These are phyloP conservation scores for Neopelma chrysocephalum DNA, from an alignment of 2,797 vertebrate species.

Conservation along the genomic window DNA sequence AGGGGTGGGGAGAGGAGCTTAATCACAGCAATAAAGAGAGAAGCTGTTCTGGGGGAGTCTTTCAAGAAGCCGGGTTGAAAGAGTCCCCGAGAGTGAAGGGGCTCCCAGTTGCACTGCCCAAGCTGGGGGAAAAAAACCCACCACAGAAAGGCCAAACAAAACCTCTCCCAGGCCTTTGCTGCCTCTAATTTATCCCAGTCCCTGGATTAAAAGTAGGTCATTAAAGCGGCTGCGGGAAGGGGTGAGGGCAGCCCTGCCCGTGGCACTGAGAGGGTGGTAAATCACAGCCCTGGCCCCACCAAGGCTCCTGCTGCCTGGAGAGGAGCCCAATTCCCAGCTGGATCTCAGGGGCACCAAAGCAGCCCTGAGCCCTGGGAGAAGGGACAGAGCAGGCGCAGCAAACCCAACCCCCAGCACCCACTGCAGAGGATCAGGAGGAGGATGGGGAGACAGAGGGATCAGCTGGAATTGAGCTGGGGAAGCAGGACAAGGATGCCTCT, in stretches of 20 bases:
- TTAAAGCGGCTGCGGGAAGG: neutral
- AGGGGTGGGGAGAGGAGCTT: slow-evolving; percentile 63
- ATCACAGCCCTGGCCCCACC: neutral
- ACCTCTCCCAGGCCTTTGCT: slow-evolving; percentile 11
- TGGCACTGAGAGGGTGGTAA: neutral
- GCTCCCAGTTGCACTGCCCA: neutral
- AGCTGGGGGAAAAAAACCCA: neutral
- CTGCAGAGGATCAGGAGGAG: neutral
- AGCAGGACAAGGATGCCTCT: neutral
- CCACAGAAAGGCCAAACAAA: slow-evolving; percentile 13
- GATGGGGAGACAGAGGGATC: neutral
- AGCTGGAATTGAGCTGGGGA: accelerated
- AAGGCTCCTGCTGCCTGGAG: neutral
- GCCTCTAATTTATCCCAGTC: slow-evolving; percentile 2
- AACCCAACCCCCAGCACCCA: accelerated
- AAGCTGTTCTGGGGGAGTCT: slow-evolving; percentile 55
- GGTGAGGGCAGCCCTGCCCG: neutral
- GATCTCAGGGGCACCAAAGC: accelerated
- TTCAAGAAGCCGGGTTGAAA: slow-evolving; percentile 44
- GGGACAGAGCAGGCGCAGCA: accelerated
- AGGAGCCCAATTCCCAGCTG: neutral
- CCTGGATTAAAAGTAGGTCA: slow-evolving; percentile 23
- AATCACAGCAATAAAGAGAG: slow-evolving; percentile 56
- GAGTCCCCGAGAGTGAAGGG: neutral
- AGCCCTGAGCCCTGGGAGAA: accelerated